Evolutionary conservation across 2,888 invertebrate species (phyloP), one percentile per base, ranked within the genome.

Genomic region (Brachycybe producta): DNA sequence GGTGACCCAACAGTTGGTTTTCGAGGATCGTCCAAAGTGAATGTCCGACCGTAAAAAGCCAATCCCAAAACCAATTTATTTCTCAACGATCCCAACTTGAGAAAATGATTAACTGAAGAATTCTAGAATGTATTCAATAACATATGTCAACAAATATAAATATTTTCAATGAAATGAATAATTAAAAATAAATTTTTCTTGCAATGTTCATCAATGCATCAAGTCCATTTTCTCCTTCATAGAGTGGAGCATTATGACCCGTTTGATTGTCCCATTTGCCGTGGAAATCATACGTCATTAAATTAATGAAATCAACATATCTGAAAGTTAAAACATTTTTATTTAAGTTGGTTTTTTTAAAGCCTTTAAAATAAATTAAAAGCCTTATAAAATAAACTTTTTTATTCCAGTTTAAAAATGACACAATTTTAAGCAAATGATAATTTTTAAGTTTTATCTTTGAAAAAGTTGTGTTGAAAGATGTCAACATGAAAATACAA

Each of bases 211-310:
- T 49, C 8, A 30, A 17, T 3, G 28, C 32, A 30, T 40, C 40
- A 3, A 27, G 19, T 49, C 49, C 53, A 50, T 59, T 27, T 11
- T 34, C 23, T 35, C 46, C 23, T 11, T 17, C 21, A 19, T 46
- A 61, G 7, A 64, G 50, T 1, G 63, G 62, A 5, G 63, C 59
- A 48, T 64, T 62, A 51, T 62, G 62, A 7, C 62, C 62, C 1
- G 62, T 60, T n/a, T 54, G 55, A 11, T 53, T 55, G 28, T 61
- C 61, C 61, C 61, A 62, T n/a, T 57, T 57, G 26, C 64, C 64
- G 52, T 63, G 62, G 46, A 61, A 61, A 57, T 65, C 64, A 49
- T 64, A 65, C 21, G 61, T 56, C 65, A 65, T 65, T 5, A 65
- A 57, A 54, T 61, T 62, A 38, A 65, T 61, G 44, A 63, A 58